phyloP scores from a whole-genome alignment of 2,888 invertebrate species.

The Pachycephus smyrnensis region DNA sequence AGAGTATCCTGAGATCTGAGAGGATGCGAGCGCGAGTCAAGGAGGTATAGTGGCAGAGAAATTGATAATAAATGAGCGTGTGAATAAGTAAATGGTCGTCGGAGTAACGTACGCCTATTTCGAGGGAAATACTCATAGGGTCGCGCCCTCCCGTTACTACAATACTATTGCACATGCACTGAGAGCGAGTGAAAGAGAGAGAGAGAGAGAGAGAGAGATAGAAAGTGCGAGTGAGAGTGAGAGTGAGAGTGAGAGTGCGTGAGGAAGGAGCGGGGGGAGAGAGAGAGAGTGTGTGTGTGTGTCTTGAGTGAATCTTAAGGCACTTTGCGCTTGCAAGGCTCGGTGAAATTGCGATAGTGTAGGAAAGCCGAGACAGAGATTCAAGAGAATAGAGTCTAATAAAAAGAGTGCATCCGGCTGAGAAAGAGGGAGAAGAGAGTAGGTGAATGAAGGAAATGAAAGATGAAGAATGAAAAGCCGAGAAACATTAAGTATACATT shows the following conservation, averaged over 20 bases:
- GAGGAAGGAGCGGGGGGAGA: constrained; percentile 11
- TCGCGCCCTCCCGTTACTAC: constrained; percentile 49
- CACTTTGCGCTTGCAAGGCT: no score
- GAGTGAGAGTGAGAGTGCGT: constrained; percentile 8
- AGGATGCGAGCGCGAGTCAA: constrained; percentile 6
- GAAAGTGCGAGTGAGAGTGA: constrained; percentile 20
- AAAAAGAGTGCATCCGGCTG: background rate
- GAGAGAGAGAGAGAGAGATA: constrained; percentile 21
- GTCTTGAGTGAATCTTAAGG: background rate
- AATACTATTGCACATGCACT: constrained; percentile 49
- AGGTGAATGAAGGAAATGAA: constrained; percentile 15
- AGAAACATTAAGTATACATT: constrained; percentile 26
- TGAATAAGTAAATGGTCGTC: constrained; percentile 16
- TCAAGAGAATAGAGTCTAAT: background rate
- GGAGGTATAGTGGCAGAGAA: constrained; percentile 19
- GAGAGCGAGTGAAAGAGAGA: constrained; percentile 30
- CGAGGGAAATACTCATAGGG: constrained; percentile 50
- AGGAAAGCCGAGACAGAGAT: background rate
- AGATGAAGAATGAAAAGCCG: constrained; percentile 24
- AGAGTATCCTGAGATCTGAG: constrained; percentile 28
- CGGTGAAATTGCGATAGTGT: background rate
- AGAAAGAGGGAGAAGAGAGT: constrained; percentile 11
- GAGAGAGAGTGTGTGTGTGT: constrained; percentile 15
- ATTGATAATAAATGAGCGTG: constrained; percentile 32
- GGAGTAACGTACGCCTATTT: constrained; percentile 25